Conservation (phyloP, 2,888 invertebrate genomes). For the Hirtodrosophila duncani region DNA sequence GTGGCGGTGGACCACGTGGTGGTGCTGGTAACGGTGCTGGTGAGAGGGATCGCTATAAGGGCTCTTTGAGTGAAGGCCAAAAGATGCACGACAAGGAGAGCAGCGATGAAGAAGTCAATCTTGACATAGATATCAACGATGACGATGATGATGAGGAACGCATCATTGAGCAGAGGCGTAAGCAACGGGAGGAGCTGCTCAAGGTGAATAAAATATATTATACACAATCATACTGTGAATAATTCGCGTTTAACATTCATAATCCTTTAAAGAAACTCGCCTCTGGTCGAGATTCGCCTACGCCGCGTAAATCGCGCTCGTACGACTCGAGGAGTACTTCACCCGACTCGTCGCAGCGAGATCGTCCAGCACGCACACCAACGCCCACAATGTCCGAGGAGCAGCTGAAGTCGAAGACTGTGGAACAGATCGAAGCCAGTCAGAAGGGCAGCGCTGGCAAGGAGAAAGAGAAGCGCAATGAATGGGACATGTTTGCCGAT, state of each 20-base stretch:
- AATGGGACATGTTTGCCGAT: conserved; percentile 96
- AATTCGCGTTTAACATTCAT: background rate
- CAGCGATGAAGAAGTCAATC: conserved; percentile 85
- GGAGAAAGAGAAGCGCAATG: conserved; percentile 80
- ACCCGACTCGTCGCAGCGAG: conserved; percentile 34
- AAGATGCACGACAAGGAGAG: conserved; percentile 82
- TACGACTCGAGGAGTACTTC: conserved; percentile 54
- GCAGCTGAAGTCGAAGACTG: background rate
- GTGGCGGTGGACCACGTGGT: conserved; percentile 65
- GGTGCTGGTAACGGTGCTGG: conserved; percentile 64
- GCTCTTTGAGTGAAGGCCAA: conserved; percentile 88
- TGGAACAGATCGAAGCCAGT: conserved; percentile 13
- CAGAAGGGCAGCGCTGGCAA: conserved; percentile 43
- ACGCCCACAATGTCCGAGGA: conserved; percentile 27
- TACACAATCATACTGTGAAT: background rate
- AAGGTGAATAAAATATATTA: conserved; percentile 81
- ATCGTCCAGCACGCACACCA: conserved; percentile 29
- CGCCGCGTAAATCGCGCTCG: conserved; percentile 48
- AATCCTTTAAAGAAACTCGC: conserved; percentile 57
- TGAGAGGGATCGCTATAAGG: conserved; percentile 82
- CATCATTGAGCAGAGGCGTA: conserved; percentile 92
- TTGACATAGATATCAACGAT: conserved; percentile 89
- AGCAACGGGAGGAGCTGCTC: conserved; percentile 91
- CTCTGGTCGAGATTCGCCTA: conserved; percentile 37
- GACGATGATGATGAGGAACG: conserved; percentile 96